A percentile compares a stretch with the other conserved stretches of the same genome.
Evolutionary conservation across 2,888 invertebrate species (phyloP).

Genomic region (Cephus sareptanus): DNA sequence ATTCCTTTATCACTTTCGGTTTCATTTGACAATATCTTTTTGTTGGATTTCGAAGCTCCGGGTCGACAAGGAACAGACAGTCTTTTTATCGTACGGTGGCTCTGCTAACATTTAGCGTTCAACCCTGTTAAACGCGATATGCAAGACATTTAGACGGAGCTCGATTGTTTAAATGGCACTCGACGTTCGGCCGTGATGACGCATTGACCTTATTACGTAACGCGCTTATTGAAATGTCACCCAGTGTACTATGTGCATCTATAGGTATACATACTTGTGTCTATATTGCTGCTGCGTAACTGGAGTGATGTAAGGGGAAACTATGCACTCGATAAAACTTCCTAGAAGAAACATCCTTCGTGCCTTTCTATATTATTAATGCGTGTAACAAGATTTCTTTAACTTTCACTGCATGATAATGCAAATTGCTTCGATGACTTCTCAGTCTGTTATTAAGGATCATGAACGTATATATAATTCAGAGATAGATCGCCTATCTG

Average conservation of each 20-base stretch:
- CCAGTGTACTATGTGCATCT: constrained; percentile 35
- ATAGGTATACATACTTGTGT: background rate
- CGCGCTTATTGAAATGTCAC: constrained; percentile 51
- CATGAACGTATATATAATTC: background rate
- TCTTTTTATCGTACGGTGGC: background rate
- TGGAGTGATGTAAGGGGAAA: background rate
- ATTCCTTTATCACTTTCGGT: background rate
- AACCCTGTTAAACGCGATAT: background rate
- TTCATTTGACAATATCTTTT: background rate
- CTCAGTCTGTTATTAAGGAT: background rate
- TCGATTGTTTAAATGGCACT: constrained; percentile 18
- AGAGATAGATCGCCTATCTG: background rate
- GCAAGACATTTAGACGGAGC: background rate
- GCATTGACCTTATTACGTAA: constrained; percentile 44
- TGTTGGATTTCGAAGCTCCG: too few relatives aligned
- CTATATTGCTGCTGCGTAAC: background rate
- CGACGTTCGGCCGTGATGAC: constrained; percentile 6
- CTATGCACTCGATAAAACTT: background rate
- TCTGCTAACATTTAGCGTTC: background rate
- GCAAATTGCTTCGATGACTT: background rate
- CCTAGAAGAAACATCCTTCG: background rate
- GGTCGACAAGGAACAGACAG: too few relatives aligned
- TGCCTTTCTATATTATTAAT: background rate
- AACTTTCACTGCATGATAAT: background rate
- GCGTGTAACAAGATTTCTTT: background rate